Base-by-base conservation (phyloP, 2,797 vertebrate species). In the Buphagus erythrorhynchus region DNA sequence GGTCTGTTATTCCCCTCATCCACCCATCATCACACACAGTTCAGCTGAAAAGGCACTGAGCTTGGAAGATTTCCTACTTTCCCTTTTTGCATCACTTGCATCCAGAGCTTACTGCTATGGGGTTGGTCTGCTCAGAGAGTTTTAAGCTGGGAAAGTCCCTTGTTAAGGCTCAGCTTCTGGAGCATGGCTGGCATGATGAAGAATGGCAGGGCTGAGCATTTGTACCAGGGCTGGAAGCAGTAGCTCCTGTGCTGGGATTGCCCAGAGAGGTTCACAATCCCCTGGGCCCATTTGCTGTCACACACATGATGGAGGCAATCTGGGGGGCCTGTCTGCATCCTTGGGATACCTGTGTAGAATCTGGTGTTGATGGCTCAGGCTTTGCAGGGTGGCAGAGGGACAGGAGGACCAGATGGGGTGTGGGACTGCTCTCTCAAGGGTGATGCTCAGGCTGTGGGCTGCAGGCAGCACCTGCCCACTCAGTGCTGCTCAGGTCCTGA, bases 391-490 rank as follows among this genome's bases (percentile, higher is more conserved):
- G 55, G 29, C 42, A 62, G 42, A 13, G 19, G 58, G 38, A 76
- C 40, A 74, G 74, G 26, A 57, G 29, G n/a, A 24, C n/a, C 3
- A 3, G 5, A 18, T 36, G 31, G 15, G 18, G 2, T 35, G 61
- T 77, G 51, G n/a, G 36, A 19, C 36, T 29, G 49, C 46, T 58
- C 42, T 58, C 15, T 12, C 4, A 4, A 49, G 55, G 33, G 33
- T 0, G 2, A 8, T 29, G 31, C 31, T 69, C 0, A 0, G 51
- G 42, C 45, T 48, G 29, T 5, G 51, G 45, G 31, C 79, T 86
- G 69, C 49, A 28, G 38, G 29, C 33, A 63, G 48, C 31, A 82
- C 40, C 74, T 51, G 45, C 52, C 31, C 3, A 3, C 31, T 63
- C 31, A 9, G 35, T 13, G 31, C 54, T 57, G 52, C 42, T 62